Conservation (phyloP, 53 echinoderm and acorn worm species). For the Crossaster papposus region DNA sequence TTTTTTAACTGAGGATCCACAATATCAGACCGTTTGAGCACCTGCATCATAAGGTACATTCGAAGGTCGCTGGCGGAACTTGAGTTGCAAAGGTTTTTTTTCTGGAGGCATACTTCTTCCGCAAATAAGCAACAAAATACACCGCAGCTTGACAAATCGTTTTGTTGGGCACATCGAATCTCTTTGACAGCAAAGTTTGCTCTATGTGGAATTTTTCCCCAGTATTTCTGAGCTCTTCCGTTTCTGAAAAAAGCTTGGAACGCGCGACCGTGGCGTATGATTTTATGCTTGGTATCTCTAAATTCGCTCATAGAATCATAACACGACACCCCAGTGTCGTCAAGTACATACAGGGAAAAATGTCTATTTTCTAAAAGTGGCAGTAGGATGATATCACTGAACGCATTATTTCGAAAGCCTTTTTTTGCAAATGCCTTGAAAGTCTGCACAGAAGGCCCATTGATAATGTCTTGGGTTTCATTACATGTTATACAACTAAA, state of each 20-base stretch:
- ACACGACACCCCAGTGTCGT: too few species aligned
- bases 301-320: too few species aligned
- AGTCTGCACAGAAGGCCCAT: too few species aligned
- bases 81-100: not conserved
- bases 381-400: too few species aligned
- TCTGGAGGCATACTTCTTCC: not conserved
- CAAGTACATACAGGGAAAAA: too few species aligned
- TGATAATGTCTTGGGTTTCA: too few species aligned
- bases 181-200: not conserved
- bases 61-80: not conserved
- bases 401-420: too few species aligned
- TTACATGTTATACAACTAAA: too few species aligned
- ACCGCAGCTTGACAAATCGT: not conserved
- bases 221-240: not conserved
- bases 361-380: too few species aligned
- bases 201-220: not conserved
- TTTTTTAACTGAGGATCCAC: not conserved
- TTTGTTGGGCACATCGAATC: not conserved
- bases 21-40: not conserved
- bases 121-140: slow-evolving; percentile 5
- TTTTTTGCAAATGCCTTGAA: too few species aligned
- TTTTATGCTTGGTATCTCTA: too few species aligned
- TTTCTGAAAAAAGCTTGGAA: not conserved
- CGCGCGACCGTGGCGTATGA: not conserved
- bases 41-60: not conserved